Conservation (phyloP, 2,113 vertebrate genomes). For the Chloroceryle aenea region DNA sequence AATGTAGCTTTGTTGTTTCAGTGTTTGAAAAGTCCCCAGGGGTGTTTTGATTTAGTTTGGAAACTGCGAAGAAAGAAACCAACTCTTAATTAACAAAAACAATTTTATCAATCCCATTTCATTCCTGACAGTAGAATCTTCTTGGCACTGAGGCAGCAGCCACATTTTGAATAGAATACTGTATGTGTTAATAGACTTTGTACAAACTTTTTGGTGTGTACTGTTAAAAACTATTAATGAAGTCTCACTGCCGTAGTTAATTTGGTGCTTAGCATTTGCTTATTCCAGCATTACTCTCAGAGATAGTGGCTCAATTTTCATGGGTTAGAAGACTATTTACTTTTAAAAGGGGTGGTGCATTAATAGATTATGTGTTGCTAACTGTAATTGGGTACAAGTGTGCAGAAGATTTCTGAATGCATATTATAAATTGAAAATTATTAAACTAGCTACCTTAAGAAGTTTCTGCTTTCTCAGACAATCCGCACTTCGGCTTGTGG, state of each 20-base stretch:
- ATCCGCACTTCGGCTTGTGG: neutral
- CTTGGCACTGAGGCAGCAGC: neutral
- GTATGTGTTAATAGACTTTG: neutral
- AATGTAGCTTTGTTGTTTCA: neutral
- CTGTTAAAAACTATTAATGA: neutral
- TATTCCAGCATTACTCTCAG: neutral
- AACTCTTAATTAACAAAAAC: neutral
- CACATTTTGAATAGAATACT: neutral
- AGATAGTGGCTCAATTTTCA: neutral
- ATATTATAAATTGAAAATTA: neutral
- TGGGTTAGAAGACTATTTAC: neutral
- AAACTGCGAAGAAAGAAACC: neutral
- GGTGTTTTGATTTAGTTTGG: neutral
- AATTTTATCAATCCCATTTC: neutral
- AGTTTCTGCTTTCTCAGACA: neutral
- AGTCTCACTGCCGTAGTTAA: neutral
- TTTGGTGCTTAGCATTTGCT: neutral
- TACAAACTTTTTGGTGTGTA: neutral
- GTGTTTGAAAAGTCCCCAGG: neutral
- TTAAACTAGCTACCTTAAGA: neutral
- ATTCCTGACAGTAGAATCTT: neutral
- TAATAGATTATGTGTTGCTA: neutral
- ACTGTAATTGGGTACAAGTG: neutral
- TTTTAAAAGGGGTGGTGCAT: neutral
- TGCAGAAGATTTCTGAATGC: neutral